A percentile compares a stretch with the other conserved stretches of the same genome.
phyloP scores from a whole-genome alignment of 2,888 invertebrate genomes.

The Selenia dentaria region DNA sequence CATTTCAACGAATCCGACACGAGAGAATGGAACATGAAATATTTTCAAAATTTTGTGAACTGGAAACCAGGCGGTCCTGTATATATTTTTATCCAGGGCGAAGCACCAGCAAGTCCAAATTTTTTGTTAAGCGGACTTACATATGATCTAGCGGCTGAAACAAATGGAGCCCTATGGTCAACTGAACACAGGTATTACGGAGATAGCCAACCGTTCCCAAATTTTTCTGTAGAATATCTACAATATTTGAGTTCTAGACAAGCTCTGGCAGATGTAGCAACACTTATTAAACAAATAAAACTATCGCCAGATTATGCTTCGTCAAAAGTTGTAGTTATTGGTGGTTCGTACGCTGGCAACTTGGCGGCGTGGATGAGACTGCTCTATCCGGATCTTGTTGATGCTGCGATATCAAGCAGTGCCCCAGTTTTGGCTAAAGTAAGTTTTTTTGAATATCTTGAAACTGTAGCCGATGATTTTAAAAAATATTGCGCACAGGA shows the following conservation, averaged over 20 bases:
- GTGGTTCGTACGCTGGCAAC: conserved; percentile 73
- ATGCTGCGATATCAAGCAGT: conserved; percentile 71
- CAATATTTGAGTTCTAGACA: conserved; percentile 62
- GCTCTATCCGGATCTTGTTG: conserved; percentile 63
- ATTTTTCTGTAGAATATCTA: conserved; percentile 52
- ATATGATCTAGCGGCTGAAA: conserved; percentile 67
- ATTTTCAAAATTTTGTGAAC: conserved; percentile 58
- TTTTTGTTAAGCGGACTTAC: conserved; percentile 60
- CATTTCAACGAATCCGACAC: conserved; percentile 59
- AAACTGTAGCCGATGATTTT: conserved; percentile 65
- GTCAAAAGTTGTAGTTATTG: conserved; percentile 69
- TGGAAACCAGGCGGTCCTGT: conserved; percentile 62
- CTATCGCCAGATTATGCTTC: conserved; percentile 40
- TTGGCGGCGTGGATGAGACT: conserved; percentile 73
- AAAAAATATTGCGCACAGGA: conserved; percentile 56
- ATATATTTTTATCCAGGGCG: conserved; percentile 64
- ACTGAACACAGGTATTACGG: conserved; percentile 75
- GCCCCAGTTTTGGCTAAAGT: conserved; percentile 71
- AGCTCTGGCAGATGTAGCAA: conserved; percentile 66
- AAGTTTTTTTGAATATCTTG: conserved; percentile 70
- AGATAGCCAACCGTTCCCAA: conserved; percentile 60
- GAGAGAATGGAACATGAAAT: conserved; percentile 66
- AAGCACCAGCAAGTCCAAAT: conserved; percentile 44
- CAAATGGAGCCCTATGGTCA: conserved; percentile 65
- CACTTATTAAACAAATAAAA: conserved; percentile 53